Percentiles rank a stretch among this genome's conserved stretches.
These are phyloP conservation scores for Climacteris rufus DNA, from an alignment of 2,113 vertebrate genomes.

Conservation along the genomic window DNA sequence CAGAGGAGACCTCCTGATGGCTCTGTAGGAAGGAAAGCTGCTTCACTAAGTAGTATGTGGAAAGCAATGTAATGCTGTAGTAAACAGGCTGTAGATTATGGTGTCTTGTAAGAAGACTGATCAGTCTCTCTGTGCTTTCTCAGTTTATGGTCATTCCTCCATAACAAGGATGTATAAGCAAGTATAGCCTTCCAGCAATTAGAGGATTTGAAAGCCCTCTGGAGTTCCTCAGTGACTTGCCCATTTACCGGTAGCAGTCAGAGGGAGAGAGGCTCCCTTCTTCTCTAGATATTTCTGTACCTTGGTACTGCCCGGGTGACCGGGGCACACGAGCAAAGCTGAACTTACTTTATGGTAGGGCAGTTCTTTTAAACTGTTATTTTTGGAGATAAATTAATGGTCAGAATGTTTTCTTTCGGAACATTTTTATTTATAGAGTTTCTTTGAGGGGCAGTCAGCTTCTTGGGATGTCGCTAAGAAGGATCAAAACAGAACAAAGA, in stretches of 20 bases:
- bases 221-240: background rate
- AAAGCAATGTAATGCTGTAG: background rate
- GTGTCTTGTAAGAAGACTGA: background rate
- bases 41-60: background rate
- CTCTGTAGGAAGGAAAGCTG: background rate
- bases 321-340: background rate
- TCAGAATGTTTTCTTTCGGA: conserved; percentile 59
- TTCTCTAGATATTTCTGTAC: background rate
- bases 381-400: conserved; percentile 60
- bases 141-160: background rate
- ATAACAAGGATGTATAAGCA: background rate
- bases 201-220: conserved; percentile 6
- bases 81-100: background rate
- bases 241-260: background rate
- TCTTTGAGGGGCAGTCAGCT: conserved; percentile 98
- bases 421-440: conserved; percentile 87
- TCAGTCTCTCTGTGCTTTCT: background rate
- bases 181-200: background rate
- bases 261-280: background rate
- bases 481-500: conserved; percentile 98
- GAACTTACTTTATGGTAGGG: background rate
- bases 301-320: background rate
- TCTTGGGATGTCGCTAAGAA: conserved; percentile 99
- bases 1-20: background rate
- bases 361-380: conserved; percentile 31